Conservation (phyloP, 2,888 invertebrate genomes). For the Margaritifera margaritifera region DNA sequence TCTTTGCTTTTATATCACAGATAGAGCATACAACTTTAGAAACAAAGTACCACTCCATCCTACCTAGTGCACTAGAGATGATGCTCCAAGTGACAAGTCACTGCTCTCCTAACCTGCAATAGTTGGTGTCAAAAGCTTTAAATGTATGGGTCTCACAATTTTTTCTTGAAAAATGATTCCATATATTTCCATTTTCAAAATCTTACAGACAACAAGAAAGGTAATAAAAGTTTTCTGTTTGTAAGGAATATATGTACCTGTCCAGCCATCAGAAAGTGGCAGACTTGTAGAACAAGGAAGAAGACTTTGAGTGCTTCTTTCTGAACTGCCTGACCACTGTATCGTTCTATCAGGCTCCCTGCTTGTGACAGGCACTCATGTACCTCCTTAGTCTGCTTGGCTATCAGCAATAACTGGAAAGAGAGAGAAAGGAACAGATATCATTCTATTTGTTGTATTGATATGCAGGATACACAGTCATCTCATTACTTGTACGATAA, state of each 20-base stretch:
- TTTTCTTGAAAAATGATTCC: too few species aligned
- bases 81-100: too few species aligned
- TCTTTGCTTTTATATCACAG: too few species aligned
- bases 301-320: constrained; percentile 94
- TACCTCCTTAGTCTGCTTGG: constrained; percentile 94
- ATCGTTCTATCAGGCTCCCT: constrained; percentile 91
- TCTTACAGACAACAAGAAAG: too few species aligned
- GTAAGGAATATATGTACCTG: constrained; percentile 75
- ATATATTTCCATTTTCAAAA: too few species aligned
- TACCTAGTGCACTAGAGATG: too few species aligned
- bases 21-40: too few species aligned
- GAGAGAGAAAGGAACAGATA: constrained; percentile 39
- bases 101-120: too few species aligned
- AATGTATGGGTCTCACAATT: too few species aligned
- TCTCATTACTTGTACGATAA: neutral
- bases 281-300: constrained; percentile 95
- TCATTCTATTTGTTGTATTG: constrained; percentile 19
- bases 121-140: too few species aligned
- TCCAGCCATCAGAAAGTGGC: constrained; percentile 96
- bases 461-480: constrained; percentile 4
- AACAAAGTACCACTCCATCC: too few species aligned
- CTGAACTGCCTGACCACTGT: constrained; percentile 87
- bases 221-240: too few species aligned
- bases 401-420: constrained; percentile 89
- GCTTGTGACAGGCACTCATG: constrained; percentile 90